Evolutionary conservation across 1,140 invertebrate genomes (phyloP).

Genomic region (Dolichoris vasculosae): DNA sequence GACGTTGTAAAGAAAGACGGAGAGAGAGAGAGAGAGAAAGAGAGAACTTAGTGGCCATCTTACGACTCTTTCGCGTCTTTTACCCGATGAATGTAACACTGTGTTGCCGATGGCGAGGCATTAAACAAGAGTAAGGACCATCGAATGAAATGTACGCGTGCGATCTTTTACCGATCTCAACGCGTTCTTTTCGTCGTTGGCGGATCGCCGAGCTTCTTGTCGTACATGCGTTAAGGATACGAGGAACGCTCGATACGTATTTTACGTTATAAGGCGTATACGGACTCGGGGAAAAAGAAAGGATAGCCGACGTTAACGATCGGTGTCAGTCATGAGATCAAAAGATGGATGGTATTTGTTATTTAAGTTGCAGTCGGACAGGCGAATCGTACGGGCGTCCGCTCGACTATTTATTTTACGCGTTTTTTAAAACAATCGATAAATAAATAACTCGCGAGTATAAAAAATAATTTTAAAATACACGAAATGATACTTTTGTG

Average conservation of each 20-base stretch:
- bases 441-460: background rate
- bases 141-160: background rate
- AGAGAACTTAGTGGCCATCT: background rate
- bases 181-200: conserved; percentile 1
- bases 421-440: background rate
- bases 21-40: background rate
- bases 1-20: background rate
- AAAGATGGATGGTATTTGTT: conserved; percentile 15
- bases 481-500: background rate
- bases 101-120: background rate
- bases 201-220: conserved; percentile 9
- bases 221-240: background rate
- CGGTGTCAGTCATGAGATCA: conserved; percentile 36
- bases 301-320: conserved; percentile 40
- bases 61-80: background rate
- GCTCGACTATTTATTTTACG: background rate
- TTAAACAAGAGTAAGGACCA: background rate
- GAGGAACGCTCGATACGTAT: no score
- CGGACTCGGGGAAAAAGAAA: conserved; percentile 6
- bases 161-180: background rate
- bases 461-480: background rate
- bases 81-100: background rate
- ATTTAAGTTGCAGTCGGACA: conserved; percentile 4
- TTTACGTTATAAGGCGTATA: background rate
- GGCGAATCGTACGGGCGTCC: background rate